Base-by-base conservation (phyloP, 2,113 vertebrate genomes). In the Ranitomeya imitator region DNA sequence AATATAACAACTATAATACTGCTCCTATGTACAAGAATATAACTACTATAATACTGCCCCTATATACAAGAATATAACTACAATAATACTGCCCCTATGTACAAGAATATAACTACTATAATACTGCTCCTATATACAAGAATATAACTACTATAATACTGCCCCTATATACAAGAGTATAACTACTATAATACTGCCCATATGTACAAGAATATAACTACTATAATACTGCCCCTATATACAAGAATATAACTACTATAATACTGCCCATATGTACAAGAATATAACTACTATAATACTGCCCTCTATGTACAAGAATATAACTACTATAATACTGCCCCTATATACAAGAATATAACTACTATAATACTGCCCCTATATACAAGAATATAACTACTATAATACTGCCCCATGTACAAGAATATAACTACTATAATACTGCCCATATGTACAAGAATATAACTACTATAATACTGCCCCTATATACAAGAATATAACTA, bases 111-210 rank as follows among this genome's bases (percentile, higher is more conserved):
- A 61, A 61, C 60, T 61, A 61, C 60, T 61, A 61, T 23, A 69
- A 12, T 65, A 3, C 63, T 31, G 26, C 19, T n/a, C 63, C 21
- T 65, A n/a, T 65, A 31, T 71, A 71, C 69, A 65, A 65, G 63
- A 31, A 31, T 71, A 71, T 71, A 71, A 71, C 67, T 71, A 71
- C 67, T 71, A 71, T 71, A 71, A 71, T 71, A 71, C 67, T 71
- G 26, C 67, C 7, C 67, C 26, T 31, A 31, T 31, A 2, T 31
- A 31, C 26, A 31, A 31, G 26, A 31, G 2, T 31, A 31, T 31
- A 31, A 31, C 26, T 31, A 31, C 26, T 31, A 31, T 31, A 31
- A 31, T 31, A 31, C 26, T 31, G 26, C 26, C 26, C 26, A 1
- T 31, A 31, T 31, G 26, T 31, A 31, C 26, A 31, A 31, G 26